Evolutionary conservation across 2,113 vertebrate species (phyloP).

Genomic region (Gorsachius goisagi): DNA sequence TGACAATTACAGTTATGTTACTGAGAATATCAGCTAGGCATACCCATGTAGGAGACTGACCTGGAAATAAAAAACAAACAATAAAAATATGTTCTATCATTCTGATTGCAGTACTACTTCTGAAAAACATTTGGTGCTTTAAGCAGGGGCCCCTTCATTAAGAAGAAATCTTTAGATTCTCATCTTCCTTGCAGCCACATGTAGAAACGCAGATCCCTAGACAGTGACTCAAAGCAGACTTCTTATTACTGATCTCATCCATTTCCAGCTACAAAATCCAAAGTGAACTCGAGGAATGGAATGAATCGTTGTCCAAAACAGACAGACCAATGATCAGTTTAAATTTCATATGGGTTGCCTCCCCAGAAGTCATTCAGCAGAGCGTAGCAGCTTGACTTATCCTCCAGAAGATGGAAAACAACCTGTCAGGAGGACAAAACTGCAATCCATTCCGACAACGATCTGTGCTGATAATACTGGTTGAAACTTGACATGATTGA

Average conservation of each 20-base stretch:
- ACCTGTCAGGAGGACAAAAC: background rate
- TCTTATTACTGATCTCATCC: background rate
- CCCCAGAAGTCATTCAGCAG: background rate
- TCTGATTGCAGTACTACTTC: background rate
- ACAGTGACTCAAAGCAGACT: background rate
- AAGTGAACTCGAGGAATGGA: background rate
- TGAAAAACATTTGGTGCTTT: background rate
- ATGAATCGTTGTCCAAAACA: background rate
- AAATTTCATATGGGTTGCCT: background rate
- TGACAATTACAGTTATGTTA: background rate
- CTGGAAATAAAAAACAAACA: background rate
- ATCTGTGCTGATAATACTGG: background rate
- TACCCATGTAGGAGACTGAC: background rate
- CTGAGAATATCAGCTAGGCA: background rate
- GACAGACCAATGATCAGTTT: background rate
- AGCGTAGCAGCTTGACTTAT: background rate
- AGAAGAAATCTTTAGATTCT: background rate
- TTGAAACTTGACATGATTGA: background rate
- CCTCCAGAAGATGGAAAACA: background rate
- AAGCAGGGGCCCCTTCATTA: background rate
- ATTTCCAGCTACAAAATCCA: background rate
- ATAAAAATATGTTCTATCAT: background rate
- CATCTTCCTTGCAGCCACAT: background rate
- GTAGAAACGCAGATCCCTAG: background rate
- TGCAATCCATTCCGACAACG: background rate